Evolutionary conservation across 1,140 invertebrate genomes (phyloP).

Genomic region (Eueides isabella): DNA sequence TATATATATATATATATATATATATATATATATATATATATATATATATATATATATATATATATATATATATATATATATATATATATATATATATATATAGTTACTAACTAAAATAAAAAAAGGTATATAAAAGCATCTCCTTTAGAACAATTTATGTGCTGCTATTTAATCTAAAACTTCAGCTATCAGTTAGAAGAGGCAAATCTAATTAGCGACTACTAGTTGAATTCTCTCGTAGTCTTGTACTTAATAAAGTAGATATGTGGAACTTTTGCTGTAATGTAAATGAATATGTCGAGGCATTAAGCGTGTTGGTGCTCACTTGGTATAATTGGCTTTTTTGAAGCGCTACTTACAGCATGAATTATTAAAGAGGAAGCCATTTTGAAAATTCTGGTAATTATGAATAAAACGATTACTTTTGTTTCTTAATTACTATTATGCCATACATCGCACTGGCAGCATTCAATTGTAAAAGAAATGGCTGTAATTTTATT

Average conservation of each 20-base stretch:
- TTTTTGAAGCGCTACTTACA: background rate
- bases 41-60: too few species aligned
- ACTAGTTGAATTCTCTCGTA: conserved; percentile 11
- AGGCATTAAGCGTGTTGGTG: background rate
- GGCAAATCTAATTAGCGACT: conserved; percentile 6
- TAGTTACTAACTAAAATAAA: background rate
- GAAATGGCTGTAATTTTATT: too few species aligned
- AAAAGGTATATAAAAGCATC: background rate
- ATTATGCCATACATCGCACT: too few species aligned
- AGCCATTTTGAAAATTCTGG: background rate
- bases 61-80: too few species aligned
- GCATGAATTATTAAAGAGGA: background rate
- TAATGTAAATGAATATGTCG: background rate
- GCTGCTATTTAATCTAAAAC: background rate
- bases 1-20: too few species aligned
- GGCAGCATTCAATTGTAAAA: too few species aligned
- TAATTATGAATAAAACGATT: background rate
- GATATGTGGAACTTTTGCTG: conserved; percentile 3
- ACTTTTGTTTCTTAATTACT: background rate
- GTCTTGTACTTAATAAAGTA: conserved; percentile 10
- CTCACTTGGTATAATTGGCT: conserved; percentile 2
- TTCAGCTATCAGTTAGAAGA: background rate
- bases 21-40: too few species aligned
- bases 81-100: too few species aligned
- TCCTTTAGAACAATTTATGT: background rate